Evolutionary conservation across 2,888 invertebrate species (phyloP).

Genomic region (Tetropium fuscum): DNA sequence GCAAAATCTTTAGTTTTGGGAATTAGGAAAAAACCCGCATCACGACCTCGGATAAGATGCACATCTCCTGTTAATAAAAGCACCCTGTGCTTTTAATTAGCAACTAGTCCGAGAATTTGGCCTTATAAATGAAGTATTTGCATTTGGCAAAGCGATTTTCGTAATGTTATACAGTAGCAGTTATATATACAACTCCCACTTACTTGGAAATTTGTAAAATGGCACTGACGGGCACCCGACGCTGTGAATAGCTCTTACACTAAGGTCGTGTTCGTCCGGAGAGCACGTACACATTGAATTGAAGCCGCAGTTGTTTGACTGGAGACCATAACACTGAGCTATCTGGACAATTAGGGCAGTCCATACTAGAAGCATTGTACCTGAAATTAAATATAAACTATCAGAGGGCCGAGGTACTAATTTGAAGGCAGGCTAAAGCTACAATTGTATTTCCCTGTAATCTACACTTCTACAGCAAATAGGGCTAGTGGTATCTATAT

Average conservation of each 20-base stretch:
- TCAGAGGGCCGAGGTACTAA: too few relatives aligned
- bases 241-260: conserved; percentile 59
- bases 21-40: too few relatives aligned
- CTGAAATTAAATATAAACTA: conserved; percentile 57
- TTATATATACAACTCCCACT: conserved; percentile 34
- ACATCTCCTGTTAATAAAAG: too few relatives aligned
- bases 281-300: conserved; percentile 81
- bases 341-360: conserved; percentile 54
- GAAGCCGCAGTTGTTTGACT: conserved; percentile 69
- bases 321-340: conserved; percentile 53
- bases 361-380: conserved; percentile 58
- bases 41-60: too few relatives aligned
- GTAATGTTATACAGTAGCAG: conserved; percentile 8
- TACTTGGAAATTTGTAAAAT: conserved; percentile 80
- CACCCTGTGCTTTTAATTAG: too few relatives aligned
- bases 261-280: conserved; percentile 68
- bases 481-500: too few relatives aligned
- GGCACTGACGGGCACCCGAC: conserved; percentile 80
- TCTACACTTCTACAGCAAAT: too few relatives aligned
- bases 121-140: conserved; percentile 13
- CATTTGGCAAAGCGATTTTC: conserved; percentile 19
- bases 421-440: too few relatives aligned
- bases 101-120: conserved; percentile 2
- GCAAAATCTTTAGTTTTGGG: too few relatives aligned
- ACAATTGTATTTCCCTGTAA: too few relatives aligned